phyloP scores from a whole-genome alignment of 2,797 vertebrate species.

The Melanotaenia maccullochi region DNA sequence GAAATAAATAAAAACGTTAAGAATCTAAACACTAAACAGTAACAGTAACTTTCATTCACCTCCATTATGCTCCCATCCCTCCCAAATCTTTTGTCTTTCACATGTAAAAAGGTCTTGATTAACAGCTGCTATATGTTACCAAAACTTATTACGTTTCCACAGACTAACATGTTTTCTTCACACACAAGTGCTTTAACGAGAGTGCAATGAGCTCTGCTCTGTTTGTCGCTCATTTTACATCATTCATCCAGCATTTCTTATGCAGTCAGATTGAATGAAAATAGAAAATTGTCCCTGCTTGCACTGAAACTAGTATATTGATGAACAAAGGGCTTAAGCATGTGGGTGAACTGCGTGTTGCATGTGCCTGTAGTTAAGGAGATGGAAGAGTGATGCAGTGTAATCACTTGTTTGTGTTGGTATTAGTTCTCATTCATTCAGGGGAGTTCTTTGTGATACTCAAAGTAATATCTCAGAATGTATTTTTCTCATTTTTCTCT shows the following conservation, averaged over 20 bases:
- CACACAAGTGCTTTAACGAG: slow-evolving; percentile 48
- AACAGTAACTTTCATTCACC: slow-evolving; percentile 53
- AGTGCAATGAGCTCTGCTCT: slow-evolving; percentile 55
- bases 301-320: slow-evolving; percentile 51
- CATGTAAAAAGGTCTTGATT: slow-evolving; percentile 70
- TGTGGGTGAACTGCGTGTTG: slow-evolving; percentile 19
- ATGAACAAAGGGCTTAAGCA: slow-evolving; percentile 39
- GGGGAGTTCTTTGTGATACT: slow-evolving; percentile 3
- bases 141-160: slow-evolving; percentile 57
- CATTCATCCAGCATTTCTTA: slow-evolving; percentile 51
- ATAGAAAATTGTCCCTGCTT: slow-evolving; percentile 57
- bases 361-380: slow-evolving; percentile 24
- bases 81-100: slow-evolving; percentile 35
- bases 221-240: slow-evolving; percentile 63
- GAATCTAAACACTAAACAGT: slow-evolving; percentile 10
- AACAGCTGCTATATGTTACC: slow-evolving; percentile 63
- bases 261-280: slow-evolving; percentile 44
- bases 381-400: slow-evolving; percentile 27
- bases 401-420: slow-evolving; percentile 38
- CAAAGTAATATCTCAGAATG: not conserved
- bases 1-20: slow-evolving; percentile 22
- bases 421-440: slow-evolving; percentile 18
- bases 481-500: not conserved
- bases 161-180: slow-evolving; percentile 62
- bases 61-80: slow-evolving; percentile 34